Evolutionary conservation across 2,797 vertebrate genomes (phyloP).

Genomic region (Mus spretus): DNA sequence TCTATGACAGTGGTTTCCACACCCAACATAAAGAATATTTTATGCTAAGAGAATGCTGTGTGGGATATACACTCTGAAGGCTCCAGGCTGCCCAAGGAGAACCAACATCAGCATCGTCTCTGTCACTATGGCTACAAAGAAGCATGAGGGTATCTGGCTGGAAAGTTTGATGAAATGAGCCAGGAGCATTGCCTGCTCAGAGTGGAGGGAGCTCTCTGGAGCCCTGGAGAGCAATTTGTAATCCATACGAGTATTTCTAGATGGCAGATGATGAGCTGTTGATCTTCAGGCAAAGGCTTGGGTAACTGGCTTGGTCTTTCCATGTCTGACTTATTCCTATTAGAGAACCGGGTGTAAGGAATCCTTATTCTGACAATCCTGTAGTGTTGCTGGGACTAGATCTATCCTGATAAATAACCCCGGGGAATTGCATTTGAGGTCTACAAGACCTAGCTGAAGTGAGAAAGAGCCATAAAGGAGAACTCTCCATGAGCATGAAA

Average conservation of each 20-base stretch:
- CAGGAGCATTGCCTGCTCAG: background rate
- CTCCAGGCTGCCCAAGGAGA: background rate
- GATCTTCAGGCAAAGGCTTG: background rate
- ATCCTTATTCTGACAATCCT: background rate
- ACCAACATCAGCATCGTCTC: background rate
- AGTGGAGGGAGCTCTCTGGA: background rate
- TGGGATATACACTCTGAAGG: background rate
- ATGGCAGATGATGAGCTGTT: background rate
- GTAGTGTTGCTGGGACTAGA: background rate
- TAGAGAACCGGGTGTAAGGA: background rate
- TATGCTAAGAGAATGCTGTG: background rate
- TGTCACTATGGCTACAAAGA: background rate
- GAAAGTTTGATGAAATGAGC: background rate
- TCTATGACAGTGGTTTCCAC: background rate
- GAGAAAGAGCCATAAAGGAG: background rate
- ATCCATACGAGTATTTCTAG: background rate
- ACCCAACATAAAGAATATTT: background rate
- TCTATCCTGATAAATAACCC: background rate
- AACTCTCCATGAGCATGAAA: background rate
- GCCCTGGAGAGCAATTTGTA: background rate
- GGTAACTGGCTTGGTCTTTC: slow-evolving; percentile 13
- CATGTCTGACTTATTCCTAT: background rate
- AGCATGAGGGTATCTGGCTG: background rate
- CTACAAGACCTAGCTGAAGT: background rate
- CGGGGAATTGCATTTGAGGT: background rate